These are phyloP conservation scores for Schizopygopsis malacanthus DNA, from an alignment of 2,797 vertebrate genomes.

Conservation along the genomic window DNA sequence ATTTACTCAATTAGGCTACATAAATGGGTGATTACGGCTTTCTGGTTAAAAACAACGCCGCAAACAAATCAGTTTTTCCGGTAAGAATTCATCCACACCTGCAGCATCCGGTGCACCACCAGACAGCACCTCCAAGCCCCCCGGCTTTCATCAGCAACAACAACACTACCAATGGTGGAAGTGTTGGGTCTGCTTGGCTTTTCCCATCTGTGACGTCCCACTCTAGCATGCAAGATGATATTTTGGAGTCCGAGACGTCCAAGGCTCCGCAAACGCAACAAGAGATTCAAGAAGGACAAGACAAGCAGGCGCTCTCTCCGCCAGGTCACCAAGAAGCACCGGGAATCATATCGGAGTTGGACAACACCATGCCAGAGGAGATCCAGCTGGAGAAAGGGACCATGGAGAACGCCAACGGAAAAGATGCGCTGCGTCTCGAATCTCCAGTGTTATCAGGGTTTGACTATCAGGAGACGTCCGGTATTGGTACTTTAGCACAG, in stretches of 20 bases:
- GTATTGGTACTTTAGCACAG: constrained; percentile 88
- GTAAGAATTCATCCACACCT: constrained; percentile 98
- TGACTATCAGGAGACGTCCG: constrained; percentile 94
- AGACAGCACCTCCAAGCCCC: constrained; percentile 90
- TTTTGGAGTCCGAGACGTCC: constrained; percentile 96
- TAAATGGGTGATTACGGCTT: constrained; percentile 99
- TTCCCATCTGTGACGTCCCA: constrained; percentile 94
- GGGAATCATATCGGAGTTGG: constrained; percentile 89
- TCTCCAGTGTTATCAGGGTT: constrained; percentile 94
- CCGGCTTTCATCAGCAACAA: constrained; percentile 96
- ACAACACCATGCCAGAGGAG: constrained; percentile 90
- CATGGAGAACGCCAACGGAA: constrained; percentile 87
- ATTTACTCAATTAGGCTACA: constrained; percentile 74
- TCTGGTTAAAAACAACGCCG: constrained; percentile 98
- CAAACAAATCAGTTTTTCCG: constrained; percentile 98
- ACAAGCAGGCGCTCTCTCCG: constrained; percentile 82
- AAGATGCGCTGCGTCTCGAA: constrained; percentile 95
- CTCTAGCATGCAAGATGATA: constrained; percentile 99
- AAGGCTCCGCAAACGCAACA: constrained; percentile 88
- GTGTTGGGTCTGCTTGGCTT: constrained; percentile 92
- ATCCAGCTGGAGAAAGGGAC: constrained; percentile 86
- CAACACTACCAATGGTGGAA: constrained; percentile 95
- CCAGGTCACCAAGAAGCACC: constrained; percentile 89
- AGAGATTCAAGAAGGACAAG: constrained; percentile 85
- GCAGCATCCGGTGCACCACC: constrained; percentile 93